Base-by-base conservation (phyloP, 2,888 invertebrate genomes). In the Dermolepida albohirtum region DNA sequence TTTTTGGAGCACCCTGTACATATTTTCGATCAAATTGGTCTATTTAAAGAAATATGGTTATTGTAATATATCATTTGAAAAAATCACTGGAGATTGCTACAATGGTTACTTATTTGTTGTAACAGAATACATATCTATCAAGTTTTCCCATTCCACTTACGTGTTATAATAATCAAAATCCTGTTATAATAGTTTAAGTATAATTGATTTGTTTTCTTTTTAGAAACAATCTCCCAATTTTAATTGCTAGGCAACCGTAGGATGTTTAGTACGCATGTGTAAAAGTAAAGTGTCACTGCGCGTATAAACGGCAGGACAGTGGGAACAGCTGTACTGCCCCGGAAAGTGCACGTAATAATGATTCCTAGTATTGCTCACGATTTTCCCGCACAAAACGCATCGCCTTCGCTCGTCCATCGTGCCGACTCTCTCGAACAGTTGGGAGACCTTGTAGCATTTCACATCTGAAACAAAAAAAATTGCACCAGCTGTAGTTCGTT, bases 321-420 rank as follows among this genome's bases (percentile, higher is more conserved):
- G 84, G 72, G 85, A 80, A 79, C 87, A 87, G 74, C 86, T 84
- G 77, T 87, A 87, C 76, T 86, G 86, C 73, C 87, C 87, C 72
- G 87, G 87, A 77, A 87, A 87, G 80, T 87, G 87, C 73, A 87
- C 87, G 80, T 87, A 87, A 82, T 87, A 87, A 79, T 87, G 87
- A 81, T 87, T 87, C 75, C 87, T 84, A 70, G 87, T 86, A 81
- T 88, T 87, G 82, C 87, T 87, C 75, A 88, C 87, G 77, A 87
- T 85, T 84, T 87, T 88, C 76, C 87, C 87, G 82, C 87, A 88
- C 78, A 87, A 82, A 74, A 86, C 85, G 81, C 87, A 87, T 75
- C 87, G 82, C 78, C 86, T 83, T 79, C 86, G 81, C 81, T 87
- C 87, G 82, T 87, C 87, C 84, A 82, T 85, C 77, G 84, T 83